Percentiles rank a stretch among this genome's conserved stretches.
phyloP scores from a whole-genome alignment of 2,113 vertebrate genomes.

The Glareola pratincola region DNA sequence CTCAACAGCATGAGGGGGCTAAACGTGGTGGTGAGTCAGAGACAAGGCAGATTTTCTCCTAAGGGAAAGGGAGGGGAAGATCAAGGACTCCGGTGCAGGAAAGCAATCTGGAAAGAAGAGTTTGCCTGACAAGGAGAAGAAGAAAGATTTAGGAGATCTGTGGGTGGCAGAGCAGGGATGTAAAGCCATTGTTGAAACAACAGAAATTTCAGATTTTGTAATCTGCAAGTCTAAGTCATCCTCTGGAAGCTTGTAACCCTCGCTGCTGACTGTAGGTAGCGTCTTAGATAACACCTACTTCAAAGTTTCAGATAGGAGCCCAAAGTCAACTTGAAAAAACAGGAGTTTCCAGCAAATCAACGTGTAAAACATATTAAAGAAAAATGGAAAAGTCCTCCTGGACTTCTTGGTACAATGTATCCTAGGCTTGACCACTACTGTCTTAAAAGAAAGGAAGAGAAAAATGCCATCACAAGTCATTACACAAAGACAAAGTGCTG shows the following conservation, averaged over 20 bases:
- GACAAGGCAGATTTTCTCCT: neutral
- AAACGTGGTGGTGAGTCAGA: neutral
- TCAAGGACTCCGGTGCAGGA: neutral
- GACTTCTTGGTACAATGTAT: neutral
- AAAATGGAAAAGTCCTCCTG: neutral
- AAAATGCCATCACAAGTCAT: neutral
- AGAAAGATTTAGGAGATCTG: neutral
- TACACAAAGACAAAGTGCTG: neutral
- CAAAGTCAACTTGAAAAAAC: neutral
- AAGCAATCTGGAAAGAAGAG: neutral
- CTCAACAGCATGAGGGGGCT: neutral
- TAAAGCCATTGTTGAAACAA: neutral
- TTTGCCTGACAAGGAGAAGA: neutral
- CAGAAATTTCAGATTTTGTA: neutral
- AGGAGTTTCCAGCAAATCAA: neutral
- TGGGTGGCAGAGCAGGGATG: neutral
- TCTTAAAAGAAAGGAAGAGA: neutral
- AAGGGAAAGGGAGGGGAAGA: constrained; percentile 7
- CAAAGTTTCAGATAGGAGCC: neutral
- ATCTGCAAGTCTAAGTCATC: neutral
- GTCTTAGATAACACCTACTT: neutral
- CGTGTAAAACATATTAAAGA: neutral
- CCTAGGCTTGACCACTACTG: neutral
- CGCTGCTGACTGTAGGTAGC: neutral
- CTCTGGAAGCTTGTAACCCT: neutral